Base-by-base conservation (phyloP, 2,113 vertebrate genomes). In the Phyllostomus discolor region DNA sequence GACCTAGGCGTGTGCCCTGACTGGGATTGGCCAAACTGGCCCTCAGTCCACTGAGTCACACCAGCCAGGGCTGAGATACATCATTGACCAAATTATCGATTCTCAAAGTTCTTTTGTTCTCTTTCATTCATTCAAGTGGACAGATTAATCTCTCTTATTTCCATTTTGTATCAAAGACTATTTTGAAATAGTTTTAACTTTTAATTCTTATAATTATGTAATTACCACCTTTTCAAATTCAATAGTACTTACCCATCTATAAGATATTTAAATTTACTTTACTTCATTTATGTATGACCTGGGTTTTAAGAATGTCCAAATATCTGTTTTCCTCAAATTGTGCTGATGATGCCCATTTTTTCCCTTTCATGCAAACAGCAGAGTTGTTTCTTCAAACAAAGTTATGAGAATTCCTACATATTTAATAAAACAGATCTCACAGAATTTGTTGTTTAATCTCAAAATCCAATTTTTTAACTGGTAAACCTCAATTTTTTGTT, bases 321-420 rank as follows among this genome's bases (percentile, higher is more conserved):
- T 84, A 66, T 19, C 20, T 66, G 3, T 95, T 90, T 90, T 76
- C 11, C 46, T 59, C 33, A 90, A 66, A 86, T 95, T 33, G 50
- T 87, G 28, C 38, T 84, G 12, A 46, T 70, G 26, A 66, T 66
- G 62, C 24, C 10, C 5, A n/a, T 78, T 95, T 86, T 79, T 90
- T 80, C 72, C 57, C 54, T 52, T 10, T 62, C 46, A 89, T 59
- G 52, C 15, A 85, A 57, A 88, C 28, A 70, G 12, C 20, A 80
- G 72, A 83, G 20, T 89, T 91, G 26, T 43, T 48, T 76, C 43
- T 90, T 94, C 96, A 38, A 91, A 91, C 26, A 88, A 92, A 80
- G 9, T 82, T 28, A 11, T 15, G 38, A 90, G 33, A 67, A 67
- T 93, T 9, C 43, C 3, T 62, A 62, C 43, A 10, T 41, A 84